Percentiles rank a stretch among this genome's conserved stretches.
Evolutionary conservation across 2,797 vertebrate species (phyloP).

Genomic region (Acipenser transmontanus): DNA sequence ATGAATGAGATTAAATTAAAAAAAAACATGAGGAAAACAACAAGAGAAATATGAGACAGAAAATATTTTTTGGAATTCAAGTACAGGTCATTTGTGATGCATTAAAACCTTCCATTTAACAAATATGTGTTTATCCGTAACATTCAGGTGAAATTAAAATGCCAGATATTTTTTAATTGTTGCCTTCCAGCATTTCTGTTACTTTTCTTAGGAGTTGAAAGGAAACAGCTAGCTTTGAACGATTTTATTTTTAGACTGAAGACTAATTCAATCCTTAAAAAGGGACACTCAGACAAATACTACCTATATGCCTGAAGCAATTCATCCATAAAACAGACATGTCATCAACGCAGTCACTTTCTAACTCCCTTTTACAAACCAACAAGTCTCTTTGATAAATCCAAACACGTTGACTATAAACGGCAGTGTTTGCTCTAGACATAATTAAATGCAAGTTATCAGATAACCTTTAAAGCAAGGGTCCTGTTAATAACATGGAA

Average conservation of each 20-base stretch:
- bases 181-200: too few relatives aligned
- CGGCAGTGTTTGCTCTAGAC: constrained; percentile 32
- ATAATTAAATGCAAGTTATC: constrained; percentile 57
- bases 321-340: constrained; percentile 52
- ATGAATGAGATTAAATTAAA: too few relatives aligned
- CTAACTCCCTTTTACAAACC: constrained; percentile 28
- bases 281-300: constrained; percentile 40
- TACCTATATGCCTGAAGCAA: constrained; percentile 42
- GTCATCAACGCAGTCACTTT: constrained; percentile 38
- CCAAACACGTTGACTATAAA: constrained; percentile 30
- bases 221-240: too few relatives aligned
- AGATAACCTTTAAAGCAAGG: constrained; percentile 35
- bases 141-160: too few relatives aligned
- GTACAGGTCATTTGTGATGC: too few relatives aligned
- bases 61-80: too few relatives aligned
- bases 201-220: too few relatives aligned
- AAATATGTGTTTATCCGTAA: too few relatives aligned
- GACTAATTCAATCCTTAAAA: constrained; percentile 56
- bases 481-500: constrained; percentile 31
- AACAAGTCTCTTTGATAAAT: constrained; percentile 16
- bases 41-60: too few relatives aligned
- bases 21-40: too few relatives aligned
- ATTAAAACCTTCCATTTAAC: too few relatives aligned
- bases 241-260: constrained; percentile 3
- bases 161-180: too few relatives aligned